Evolutionary conservation across 2,888 invertebrate genomes (phyloP).

Genomic region (Eristalinus aeneus): DNA sequence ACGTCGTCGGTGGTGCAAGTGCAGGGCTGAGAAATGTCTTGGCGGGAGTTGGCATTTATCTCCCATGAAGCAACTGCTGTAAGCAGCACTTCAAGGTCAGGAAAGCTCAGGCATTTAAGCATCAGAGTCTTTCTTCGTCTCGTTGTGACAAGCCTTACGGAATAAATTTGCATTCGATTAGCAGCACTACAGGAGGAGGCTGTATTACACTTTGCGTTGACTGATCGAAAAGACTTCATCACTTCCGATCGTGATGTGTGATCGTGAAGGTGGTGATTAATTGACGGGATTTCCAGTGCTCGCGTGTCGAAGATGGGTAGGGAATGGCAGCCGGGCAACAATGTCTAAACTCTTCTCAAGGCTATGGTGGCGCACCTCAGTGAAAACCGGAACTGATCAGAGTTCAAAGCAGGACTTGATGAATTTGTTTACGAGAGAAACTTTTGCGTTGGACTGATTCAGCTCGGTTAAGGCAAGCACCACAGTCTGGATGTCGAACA

Average conservation of each 20-base stretch:
- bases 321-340: not conserved
- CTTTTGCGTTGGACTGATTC: too few species aligned
- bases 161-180: conserved; percentile 17
- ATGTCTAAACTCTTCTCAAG: not conserved
- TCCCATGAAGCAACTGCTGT: not conserved
- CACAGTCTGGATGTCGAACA: too few species aligned
- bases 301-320: conserved; percentile 1
- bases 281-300: conserved; percentile 32
- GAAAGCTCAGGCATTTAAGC: not conserved
- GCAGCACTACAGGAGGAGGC: not conserved
- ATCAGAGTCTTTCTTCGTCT: not conserved
- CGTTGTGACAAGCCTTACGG: not conserved
- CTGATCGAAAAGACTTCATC: conserved; percentile 5
- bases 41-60: not conserved
- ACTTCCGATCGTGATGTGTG: conserved; percentile 47
- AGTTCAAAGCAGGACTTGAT: too few species aligned
- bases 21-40: not conserved
- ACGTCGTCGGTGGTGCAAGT: not conserved
- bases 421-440: too few species aligned
- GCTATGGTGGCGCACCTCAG: conserved; percentile 7
- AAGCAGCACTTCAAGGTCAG: not conserved
- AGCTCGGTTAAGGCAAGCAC: too few species aligned
- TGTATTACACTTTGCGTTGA: not conserved
- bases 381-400: not conserved
- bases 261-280: conserved; percentile 43